phyloP scores from a whole-genome alignment of 2,113 vertebrate species.

The Aldabrachelys gigantea region DNA sequence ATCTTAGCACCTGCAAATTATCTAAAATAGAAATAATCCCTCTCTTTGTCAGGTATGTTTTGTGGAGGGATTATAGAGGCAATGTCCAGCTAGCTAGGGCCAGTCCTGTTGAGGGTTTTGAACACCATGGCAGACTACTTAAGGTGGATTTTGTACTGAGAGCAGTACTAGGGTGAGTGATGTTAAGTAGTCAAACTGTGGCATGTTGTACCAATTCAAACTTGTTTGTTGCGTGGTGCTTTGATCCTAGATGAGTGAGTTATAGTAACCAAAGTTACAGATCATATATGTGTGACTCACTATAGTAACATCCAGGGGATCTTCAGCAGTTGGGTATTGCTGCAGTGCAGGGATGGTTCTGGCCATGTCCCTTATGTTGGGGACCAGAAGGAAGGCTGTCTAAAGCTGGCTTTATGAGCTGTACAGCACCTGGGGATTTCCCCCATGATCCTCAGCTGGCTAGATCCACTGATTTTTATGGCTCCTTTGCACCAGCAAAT shows the following conservation, averaged over 20 bases:
- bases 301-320: not conserved
- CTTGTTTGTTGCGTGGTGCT: not conserved
- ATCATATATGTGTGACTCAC: not conserved
- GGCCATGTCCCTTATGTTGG: rapidly evolving
- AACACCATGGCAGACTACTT: not conserved
- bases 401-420: not conserved
- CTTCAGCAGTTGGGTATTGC: not conserved
- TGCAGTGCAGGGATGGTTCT: not conserved
- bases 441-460: not conserved
- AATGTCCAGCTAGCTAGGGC: not conserved
- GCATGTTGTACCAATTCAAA: rapidly evolving
- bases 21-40: not conserved
- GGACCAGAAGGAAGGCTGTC: rapidly evolving
- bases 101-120: not conserved
- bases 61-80: not conserved
- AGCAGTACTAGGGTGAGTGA: not conserved
- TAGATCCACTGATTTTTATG: not conserved
- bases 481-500: not conserved
- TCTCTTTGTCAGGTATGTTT: not conserved
- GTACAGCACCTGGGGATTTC: not conserved
- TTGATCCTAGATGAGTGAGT: not conserved
- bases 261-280: not conserved
- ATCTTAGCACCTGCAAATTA: not conserved
- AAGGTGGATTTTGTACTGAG: not conserved
- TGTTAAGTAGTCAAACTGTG: not conserved